phyloP scores from a whole-genome alignment of 2,797 vertebrate species.

The Ceryle rudis region DNA sequence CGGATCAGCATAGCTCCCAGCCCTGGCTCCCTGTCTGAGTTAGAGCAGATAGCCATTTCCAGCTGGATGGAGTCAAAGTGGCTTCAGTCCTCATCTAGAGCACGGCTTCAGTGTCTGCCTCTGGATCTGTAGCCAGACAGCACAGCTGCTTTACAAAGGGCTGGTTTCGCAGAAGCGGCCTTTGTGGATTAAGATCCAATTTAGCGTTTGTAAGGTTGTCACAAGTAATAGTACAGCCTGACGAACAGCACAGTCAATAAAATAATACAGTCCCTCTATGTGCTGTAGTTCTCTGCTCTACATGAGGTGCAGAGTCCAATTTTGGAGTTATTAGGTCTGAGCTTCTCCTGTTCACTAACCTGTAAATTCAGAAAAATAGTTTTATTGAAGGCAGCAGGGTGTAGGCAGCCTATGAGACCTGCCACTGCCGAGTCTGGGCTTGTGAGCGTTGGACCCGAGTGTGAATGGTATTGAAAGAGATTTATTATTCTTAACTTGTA shows the following conservation, averaged over 20 bases:
- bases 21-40: neutral
- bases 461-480: neutral
- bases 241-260: neutral
- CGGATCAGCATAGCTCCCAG: neutral
- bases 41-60: neutral
- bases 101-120: neutral
- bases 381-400: neutral
- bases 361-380: neutral
- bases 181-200: neutral
- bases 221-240: neutral
- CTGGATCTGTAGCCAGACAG: neutral
- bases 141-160: neutral
- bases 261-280: neutral
- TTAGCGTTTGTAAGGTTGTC: neutral
- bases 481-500: neutral
- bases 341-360: neutral
- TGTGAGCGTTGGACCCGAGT: neutral
- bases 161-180: neutral
- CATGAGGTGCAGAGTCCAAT: neutral
- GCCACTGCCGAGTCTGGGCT: rapidly evolving
- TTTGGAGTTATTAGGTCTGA: neutral
- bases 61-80: neutral
- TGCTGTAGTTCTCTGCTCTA: neutral
- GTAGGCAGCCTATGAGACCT: neutral
- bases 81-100: neutral